phyloP scores from a whole-genome alignment of 2,888 invertebrate genomes.

The Digitonthophagus gazella region DNA sequence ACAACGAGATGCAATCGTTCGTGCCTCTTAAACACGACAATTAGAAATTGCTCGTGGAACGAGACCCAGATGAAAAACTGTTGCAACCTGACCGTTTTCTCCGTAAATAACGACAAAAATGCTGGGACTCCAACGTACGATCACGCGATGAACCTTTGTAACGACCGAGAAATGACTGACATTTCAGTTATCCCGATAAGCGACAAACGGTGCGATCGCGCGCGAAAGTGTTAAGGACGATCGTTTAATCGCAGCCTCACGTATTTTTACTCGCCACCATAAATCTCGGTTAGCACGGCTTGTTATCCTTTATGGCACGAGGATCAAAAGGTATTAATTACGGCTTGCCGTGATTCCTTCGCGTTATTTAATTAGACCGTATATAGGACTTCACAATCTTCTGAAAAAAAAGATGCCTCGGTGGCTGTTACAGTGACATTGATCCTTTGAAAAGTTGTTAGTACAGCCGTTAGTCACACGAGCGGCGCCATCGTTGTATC shows the following conservation, averaged over 20 bases:
- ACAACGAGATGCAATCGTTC: constrained; percentile 2
- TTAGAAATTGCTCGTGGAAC: not conserved
- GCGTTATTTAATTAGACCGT: constrained; percentile 26
- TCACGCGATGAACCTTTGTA: not conserved
- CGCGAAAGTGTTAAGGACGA: not conserved
- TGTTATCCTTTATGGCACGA: constrained; percentile 22
- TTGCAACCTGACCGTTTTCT: not conserved
- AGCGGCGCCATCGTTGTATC: constrained; percentile 22
- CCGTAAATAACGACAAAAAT: not conserved
- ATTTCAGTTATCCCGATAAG: not conserved
- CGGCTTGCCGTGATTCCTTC: constrained; percentile 19
- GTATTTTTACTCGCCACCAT: not conserved
- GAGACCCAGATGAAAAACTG: not conserved
- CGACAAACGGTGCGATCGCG: not conserved
- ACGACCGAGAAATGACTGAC: not conserved
- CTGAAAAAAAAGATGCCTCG: constrained; percentile 17
- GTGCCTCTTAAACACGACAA: not conserved
- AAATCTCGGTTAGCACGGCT: not conserved
- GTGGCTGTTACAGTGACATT: constrained; percentile 22
- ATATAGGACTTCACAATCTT: constrained; percentile 13
- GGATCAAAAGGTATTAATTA: constrained; percentile 25
- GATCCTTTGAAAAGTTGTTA: constrained; percentile 23
- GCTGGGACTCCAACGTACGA: not conserved
- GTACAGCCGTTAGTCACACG: constrained; percentile 23
- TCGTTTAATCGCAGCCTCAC: not conserved